Percentiles rank a stretch among this genome's conserved stretches.
Conservation (phyloP, 1,140 invertebrate species). For the Eumeta japonica region DNA sequence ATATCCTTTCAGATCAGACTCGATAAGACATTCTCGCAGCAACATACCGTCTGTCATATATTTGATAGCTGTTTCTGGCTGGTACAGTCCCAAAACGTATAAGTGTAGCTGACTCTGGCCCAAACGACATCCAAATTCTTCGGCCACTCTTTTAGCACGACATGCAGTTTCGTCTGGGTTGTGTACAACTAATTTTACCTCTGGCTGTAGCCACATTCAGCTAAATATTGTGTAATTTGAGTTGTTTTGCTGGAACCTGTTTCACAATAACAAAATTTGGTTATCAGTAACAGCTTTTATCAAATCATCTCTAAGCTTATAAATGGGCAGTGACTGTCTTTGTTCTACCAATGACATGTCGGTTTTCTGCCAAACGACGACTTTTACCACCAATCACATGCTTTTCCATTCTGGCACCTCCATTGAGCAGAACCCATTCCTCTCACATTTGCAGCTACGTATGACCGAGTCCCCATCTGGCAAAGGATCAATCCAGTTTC, state of each 20-base stretch:
- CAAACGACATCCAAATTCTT: conserved; percentile 96
- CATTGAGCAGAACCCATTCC: conserved; percentile 79
- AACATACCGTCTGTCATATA: conserved; percentile 99
- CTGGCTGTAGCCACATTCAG: conserved; percentile 87
- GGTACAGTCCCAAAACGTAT: conserved; percentile 99
- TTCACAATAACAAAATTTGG: conserved; percentile 98
- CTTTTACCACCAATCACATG: conserved; percentile 97
- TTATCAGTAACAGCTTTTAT: conserved; percentile 95
- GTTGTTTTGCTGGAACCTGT: conserved; percentile 99
- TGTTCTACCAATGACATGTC: conserved; percentile 94
- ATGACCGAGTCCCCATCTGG: conserved; percentile 74
- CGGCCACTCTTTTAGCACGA: conserved; percentile 96
- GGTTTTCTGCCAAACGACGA: conserved; percentile 97
- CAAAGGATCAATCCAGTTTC: conserved; percentile 95
- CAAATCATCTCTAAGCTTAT: conserved; percentile 93
- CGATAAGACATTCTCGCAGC: conserved; percentile 94
- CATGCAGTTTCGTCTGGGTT: conserved; percentile 97
- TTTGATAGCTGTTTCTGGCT: conserved; percentile 97
- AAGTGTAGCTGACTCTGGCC: conserved; percentile 98
- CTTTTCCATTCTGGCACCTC: conserved; percentile 99
- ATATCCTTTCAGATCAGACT: conserved; percentile 89
- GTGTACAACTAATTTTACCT: conserved; percentile 97
- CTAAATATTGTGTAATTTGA: conserved; percentile 98
- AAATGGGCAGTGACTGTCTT: conserved; percentile 93
- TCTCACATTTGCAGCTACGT: conserved; percentile 73